Evolutionary conservation across 2,888 invertebrate species (phyloP).

Genomic region (Glyphotaelius pellucidus): DNA sequence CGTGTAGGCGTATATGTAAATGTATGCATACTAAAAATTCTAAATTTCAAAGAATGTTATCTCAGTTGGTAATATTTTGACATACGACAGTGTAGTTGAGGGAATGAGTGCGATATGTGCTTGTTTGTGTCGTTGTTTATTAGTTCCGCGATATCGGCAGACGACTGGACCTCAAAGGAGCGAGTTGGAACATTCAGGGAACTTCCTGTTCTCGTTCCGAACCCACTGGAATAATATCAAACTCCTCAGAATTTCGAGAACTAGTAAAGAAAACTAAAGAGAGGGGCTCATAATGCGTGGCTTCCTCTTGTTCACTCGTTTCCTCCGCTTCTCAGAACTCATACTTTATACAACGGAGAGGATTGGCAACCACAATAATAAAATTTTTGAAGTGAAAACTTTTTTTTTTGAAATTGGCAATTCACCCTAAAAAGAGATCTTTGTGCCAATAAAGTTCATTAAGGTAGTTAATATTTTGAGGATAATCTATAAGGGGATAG

Average conservation of each 20-base stretch:
- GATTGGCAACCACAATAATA: neutral
- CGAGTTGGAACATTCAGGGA: neutral
- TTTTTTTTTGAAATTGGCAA: no score
- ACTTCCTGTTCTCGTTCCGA: neutral
- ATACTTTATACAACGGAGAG: neutral
- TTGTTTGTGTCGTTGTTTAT: neutral
- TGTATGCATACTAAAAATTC: neutral
- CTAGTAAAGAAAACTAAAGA: conserved; percentile 5
- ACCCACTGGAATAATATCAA: neutral
- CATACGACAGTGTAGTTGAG: neutral
- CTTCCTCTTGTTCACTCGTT: neutral
- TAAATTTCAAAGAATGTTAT: neutral
- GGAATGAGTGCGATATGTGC: neutral
- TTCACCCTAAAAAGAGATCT: no score
- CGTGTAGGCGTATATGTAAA: no score
- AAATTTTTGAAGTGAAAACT: no score
- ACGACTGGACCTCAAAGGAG: neutral
- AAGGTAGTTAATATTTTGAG: no score
- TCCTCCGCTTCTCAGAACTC: neutral
- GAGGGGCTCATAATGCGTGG: conserved; percentile 8
- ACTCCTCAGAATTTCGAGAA: neutral
- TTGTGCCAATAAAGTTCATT: no score
- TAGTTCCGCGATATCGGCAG: neutral
- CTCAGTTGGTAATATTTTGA: neutral
- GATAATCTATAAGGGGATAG: no score